A percentile compares a stretch with the other conserved stretches of the same genome.
These are phyloP conservation scores for Megatriorchis doriae DNA, from an alignment of 2,113 vertebrate genomes.

Conservation along the genomic window DNA sequence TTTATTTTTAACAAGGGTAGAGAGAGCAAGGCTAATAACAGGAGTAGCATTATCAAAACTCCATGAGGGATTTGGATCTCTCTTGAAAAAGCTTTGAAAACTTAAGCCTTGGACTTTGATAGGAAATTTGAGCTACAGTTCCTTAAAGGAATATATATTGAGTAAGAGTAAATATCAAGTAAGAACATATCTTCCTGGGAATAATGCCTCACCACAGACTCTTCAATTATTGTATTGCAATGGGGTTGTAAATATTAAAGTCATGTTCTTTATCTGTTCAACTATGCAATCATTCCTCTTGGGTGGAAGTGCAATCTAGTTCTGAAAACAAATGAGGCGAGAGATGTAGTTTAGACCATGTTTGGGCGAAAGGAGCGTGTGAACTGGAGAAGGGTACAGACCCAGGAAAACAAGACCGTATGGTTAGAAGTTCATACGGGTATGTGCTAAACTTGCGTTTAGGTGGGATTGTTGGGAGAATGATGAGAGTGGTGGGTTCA, in stretches of 20 bases:
- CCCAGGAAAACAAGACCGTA: not conserved
- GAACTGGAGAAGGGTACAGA: not conserved
- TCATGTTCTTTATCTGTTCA: not conserved
- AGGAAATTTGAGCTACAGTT: not conserved
- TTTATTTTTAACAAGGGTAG: not conserved
- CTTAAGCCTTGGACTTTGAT: not conserved
- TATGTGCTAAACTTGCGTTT: not conserved
- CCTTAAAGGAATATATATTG: not conserved
- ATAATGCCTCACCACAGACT: not conserved
- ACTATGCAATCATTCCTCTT: not conserved
- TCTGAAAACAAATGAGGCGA: not conserved
- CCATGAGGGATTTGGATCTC: not conserved
- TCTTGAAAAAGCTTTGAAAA: not conserved
- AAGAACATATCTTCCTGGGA: not conserved
- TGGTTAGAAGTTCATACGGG: not conserved
- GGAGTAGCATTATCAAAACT: not conserved
- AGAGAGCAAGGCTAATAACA: not conserved
- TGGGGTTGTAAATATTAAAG: not conserved
- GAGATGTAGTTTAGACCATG: rapidly evolving
- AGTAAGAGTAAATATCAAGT: not conserved
- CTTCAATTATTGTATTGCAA: not conserved
- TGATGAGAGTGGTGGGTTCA: not conserved
- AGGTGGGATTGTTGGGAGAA: not conserved
- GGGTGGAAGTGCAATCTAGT: not conserved
- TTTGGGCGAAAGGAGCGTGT: not conserved